Conservation (phyloP, 2,888 invertebrate genomes). For the Zaprionus obscuricornis region DNA sequence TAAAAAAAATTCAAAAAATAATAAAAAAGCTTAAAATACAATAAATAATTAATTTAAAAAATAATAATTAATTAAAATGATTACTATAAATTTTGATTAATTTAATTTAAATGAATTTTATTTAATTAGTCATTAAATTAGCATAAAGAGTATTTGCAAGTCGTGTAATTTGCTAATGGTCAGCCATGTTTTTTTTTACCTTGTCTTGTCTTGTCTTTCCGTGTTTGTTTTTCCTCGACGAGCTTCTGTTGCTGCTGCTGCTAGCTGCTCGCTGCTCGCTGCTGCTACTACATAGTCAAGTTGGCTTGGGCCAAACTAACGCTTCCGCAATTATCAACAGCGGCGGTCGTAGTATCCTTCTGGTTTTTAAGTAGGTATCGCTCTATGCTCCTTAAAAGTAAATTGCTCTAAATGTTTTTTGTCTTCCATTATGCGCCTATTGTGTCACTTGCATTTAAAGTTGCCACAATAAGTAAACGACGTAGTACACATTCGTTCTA, state of each 20-base stretch:
- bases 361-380: constrained; percentile 57
- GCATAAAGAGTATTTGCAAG: too few species aligned
- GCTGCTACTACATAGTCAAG: constrained; percentile 69
- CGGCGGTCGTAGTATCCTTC: constrained; percentile 10
- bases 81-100: too few species aligned
- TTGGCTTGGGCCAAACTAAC: constrained; percentile 56
- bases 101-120: too few species aligned
- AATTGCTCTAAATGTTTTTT: constrained; percentile 67
- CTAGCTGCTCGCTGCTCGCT: too few species aligned
- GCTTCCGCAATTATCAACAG: constrained; percentile 73
- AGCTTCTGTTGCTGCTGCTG: constrained; percentile 40
- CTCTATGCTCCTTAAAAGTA: constrained; percentile 57
- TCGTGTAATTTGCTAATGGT: too few species aligned
- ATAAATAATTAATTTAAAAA: too few species aligned
- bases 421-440: constrained; percentile 66
- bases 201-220: constrained; percentile 6
- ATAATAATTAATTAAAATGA: too few species aligned
- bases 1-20: too few species aligned
- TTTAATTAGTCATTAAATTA: too few species aligned
- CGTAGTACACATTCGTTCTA: constrained; percentile 20
- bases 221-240: constrained; percentile 39
- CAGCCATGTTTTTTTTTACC: too few species aligned
- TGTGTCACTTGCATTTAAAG: constrained; percentile 68
- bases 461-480: constrained; percentile 51
- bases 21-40: too few species aligned